Percentiles rank a stretch among this genome's conserved stretches.
These are phyloP conservation scores for Orthonychiurus folsomi DNA, from an alignment of 2,888 invertebrate genomes.

Conservation along the genomic window DNA sequence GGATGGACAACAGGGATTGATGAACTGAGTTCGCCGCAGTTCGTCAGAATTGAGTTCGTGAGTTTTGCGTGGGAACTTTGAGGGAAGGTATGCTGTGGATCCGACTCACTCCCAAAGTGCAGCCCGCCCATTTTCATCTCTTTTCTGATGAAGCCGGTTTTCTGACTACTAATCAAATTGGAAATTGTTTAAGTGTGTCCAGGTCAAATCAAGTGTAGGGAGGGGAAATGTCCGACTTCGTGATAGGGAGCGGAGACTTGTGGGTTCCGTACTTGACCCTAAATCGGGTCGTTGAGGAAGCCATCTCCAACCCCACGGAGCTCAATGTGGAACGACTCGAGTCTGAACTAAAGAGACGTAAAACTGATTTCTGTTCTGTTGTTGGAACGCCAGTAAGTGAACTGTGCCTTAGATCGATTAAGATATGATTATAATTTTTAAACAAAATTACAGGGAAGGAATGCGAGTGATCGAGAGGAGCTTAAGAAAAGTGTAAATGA, in stretches of 20 bases:
- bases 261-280: conserved; percentile 78
- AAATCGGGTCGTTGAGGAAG: conserved; percentile 44
- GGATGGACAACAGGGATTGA: no score
- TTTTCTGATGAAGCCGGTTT: no score
- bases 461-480: conserved; percentile 66
- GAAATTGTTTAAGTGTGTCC: no score
- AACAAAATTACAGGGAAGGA: conserved; percentile 50
- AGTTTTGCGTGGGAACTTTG: no score
- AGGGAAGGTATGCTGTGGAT: no score
- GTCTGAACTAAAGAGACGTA: conserved; percentile 64
- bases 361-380: conserved; percentile 62
- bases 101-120: no score
- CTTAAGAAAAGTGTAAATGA: conserved; percentile 70
- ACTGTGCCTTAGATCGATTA: conserved; percentile 72
- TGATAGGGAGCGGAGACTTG: conserved; percentile 57
- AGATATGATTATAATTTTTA: no score
- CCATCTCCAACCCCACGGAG: conserved; percentile 42
- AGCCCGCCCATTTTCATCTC: no score
- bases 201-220: no score
- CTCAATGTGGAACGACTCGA: conserved; percentile 54
- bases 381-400: conserved; percentile 62
- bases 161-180: no score
- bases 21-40: no score
- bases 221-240: conserved; percentile 23
- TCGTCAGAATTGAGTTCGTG: no score